Percentiles rank a stretch among this genome's conserved stretches.
Conservation (phyloP, 1,140 invertebrate genomes). For the Belonocnema kinseyi region DNA sequence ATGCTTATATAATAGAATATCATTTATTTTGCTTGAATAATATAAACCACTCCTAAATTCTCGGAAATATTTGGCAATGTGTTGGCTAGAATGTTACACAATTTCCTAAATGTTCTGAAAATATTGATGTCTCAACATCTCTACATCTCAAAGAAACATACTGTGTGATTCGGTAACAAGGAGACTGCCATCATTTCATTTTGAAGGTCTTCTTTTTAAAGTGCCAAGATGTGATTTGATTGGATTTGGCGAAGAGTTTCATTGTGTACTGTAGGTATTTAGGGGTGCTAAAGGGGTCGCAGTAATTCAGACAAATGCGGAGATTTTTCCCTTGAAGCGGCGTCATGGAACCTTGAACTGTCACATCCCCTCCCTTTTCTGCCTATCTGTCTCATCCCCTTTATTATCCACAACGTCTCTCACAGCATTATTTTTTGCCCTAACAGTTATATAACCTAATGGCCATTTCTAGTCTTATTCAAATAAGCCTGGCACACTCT, state of each 20-base stretch:
- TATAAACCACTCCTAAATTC: too few species aligned
- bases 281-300: conserved; percentile 17
- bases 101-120: too few species aligned
- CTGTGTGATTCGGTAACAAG: too few species aligned
- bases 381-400: conserved; percentile 21
- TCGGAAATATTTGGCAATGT: too few species aligned
- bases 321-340: conserved; percentile 43
- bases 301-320: conserved; percentile 41
- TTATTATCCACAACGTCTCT: conserved; percentile 26
- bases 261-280: neutral
- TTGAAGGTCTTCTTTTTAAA: too few species aligned
- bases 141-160: too few species aligned
- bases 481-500: conserved; percentile 17
- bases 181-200: too few species aligned
- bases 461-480: conserved; percentile 38
- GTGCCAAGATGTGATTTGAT: neutral
- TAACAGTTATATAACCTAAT: conserved; percentile 47
- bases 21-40: too few species aligned
- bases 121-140: too few species aligned
- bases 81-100: too few species aligned
- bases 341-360: conserved; percentile 54
- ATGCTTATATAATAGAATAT: too few species aligned
- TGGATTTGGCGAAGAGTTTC: conserved; percentile 1
- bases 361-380: conserved; percentile 42
- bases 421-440: conserved; percentile 22